These are phyloP conservation scores for Apodemus sylvaticus DNA, from an alignment of 2,113 vertebrate species.

Conservation along the genomic window DNA sequence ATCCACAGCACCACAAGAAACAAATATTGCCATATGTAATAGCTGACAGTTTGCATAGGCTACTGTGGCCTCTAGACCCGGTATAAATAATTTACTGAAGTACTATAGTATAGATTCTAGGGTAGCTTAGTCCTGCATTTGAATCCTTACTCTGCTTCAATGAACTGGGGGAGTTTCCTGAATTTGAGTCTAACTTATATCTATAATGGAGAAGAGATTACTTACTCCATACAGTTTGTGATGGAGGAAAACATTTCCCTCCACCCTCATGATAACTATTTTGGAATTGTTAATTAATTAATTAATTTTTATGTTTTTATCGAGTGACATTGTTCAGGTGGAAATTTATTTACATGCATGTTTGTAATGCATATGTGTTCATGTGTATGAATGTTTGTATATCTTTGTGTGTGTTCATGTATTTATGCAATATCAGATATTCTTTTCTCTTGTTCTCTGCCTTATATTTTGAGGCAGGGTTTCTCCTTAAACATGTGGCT, in stretches of 20 bases:
- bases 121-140: neutral
- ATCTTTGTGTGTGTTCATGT: no score
- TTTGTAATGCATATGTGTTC: neutral
- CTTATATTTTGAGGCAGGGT: neutral
- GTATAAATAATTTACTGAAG: neutral
- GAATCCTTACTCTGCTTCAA: neutral
- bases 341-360: neutral
- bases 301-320: neutral
- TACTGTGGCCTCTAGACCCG: neutral
- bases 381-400: neutral
- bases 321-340: neutral
- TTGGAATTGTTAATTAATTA: neutral
- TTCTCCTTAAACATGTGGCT: neutral
- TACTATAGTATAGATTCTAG: neutral
- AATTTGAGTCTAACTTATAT: neutral
- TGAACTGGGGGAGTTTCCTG: constrained; percentile 1
- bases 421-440: neutral
- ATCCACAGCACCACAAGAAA: neutral
- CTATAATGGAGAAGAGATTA: neutral
- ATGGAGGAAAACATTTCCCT: neutral
- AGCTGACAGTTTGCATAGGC: neutral
- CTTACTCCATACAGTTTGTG: neutral
- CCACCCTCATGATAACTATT: neutral
- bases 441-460: neutral
- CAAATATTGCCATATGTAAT: neutral